Evolutionary conservation across 2,888 invertebrate genomes (phyloP).

Genomic region (Caenorhabditis sulstoni): DNA sequence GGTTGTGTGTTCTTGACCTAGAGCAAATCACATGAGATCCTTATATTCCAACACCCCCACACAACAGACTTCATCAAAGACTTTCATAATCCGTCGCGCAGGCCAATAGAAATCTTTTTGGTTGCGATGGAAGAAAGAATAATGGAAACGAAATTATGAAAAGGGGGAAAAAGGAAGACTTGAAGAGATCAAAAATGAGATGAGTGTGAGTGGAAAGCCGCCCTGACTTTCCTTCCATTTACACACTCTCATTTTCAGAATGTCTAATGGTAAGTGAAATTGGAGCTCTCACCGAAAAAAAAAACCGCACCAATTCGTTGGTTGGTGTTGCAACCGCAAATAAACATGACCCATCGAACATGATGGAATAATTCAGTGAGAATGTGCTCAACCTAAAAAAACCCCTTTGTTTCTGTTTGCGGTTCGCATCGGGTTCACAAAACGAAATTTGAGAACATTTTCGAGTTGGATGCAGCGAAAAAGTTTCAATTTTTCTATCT

Average conservation of each 20-base stretch:
- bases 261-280: slow-evolving; percentile 40
- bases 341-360: no score
- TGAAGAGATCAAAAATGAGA: slow-evolving; percentile 39
- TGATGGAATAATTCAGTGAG: no score
- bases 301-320: no score
- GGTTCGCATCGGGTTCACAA: no score
- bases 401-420: no score
- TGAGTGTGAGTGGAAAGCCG: neutral
- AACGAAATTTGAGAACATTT: no score
- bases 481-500: neutral
- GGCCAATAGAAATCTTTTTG: no score
- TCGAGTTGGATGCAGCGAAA: neutral
- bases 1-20: no score
- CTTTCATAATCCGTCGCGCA: slow-evolving; percentile 12
- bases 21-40: neutral
- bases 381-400: no score
- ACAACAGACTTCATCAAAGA: neutral
- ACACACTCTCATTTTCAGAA: slow-evolving; percentile 7
- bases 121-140: slow-evolving; percentile 1
- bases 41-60: neutral
- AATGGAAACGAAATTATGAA: slow-evolving; percentile 10
- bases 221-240: slow-evolving; percentile 1
- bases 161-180: slow-evolving; percentile 10
- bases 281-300: neutral
- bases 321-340: no score